Base-by-base conservation (phyloP, 1,140 invertebrate genomes). In the Tetranychus urticae region DNA sequence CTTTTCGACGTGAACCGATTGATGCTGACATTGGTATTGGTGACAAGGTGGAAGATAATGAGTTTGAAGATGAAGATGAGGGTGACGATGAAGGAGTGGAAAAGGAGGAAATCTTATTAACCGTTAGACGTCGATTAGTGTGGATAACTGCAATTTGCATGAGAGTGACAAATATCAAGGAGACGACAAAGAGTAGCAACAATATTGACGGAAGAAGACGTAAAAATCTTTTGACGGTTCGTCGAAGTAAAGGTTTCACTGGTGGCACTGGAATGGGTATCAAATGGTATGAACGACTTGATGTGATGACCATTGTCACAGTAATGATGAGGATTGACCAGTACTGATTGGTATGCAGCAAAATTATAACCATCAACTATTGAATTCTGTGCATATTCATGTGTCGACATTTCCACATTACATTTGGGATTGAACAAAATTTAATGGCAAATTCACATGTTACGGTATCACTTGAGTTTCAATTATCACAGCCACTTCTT, bases 111-210 rank as follows among this genome's bases (percentile, higher is more conserved):
- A n/a, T 7, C 23, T 52, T n/a, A 33, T 31, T 33, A 23, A 52
- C 12, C 8, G 14, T 62, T 23, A 58, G 48, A n/a, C 65, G 36
- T 45, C 66, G 58, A 42, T 67, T 62, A 6, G 65, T 60, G 45
- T 67, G 65, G 46, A 67, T 67, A 14, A 67, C 63, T 3, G 66
- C 66, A 6, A 67, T 65, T 60, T 67, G 65, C 63, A 67, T 65
- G 4, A 67, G 56, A 7, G 66, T 67, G 1, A 67, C 62, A 42
- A 67, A 65, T 14, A 67, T 67, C 3, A 67, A 58, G 14, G 65
- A 66, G 14, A 67, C 56, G 12, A 67, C 64, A 45, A 67, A 67
- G 8, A 66, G 47, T 3, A 67, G 61, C 31, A 66, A 56, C 3
- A 67, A 39, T 7, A 66, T 50, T 3, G 66, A 67, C n/a, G 66